Base-by-base conservation (phyloP, 2,888 invertebrate genomes). In the Drosophila trichaetosa region DNA sequence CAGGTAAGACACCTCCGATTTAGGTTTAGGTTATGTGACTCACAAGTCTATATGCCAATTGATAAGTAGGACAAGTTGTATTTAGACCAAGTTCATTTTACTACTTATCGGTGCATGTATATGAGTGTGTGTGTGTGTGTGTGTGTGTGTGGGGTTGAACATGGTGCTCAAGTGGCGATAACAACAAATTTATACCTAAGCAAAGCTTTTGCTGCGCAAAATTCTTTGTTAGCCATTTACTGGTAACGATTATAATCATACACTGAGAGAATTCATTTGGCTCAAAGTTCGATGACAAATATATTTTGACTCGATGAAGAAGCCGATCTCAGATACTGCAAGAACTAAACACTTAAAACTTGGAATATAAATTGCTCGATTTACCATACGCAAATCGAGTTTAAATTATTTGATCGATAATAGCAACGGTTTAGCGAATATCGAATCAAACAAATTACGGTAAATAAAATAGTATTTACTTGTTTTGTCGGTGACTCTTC, bases 1-100 rank as follows among this genome's bases (percentile, higher is more conserved):
- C 27, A 51, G 78, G 83, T 83, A 68, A 78, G 62, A 31, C 1
- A 18, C 40, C 31, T 27, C 13, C 24, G 16, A 36, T 53, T 48
- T 13, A 34, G 11, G 13, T 24, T 24, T n/a, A 27, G n/a, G n/a
- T 18, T 21, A 1, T 13, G 33, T 74, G 76, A 74, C 31, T 74
- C 73, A 73, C 42, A 38, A 8, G 4, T 27, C 27, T 31, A 65
- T n/a, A 31, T 21, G 34, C 8, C 8, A 54, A n/a, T n/a, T 34
- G 62, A 61, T 70, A 70, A 62, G 61, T 56, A 16, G 56, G 11
- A 21, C 51, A 46, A 42, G n/a, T 21, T 33, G 8, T 51, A 33
- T 67, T 57, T 68, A 27, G 51, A 31, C 42, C 8, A 49, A 66
- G 49, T 61, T 52, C 40, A 52, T 4, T 27, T 34, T 6, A 18